Conservation (phyloP, 2,888 invertebrate species). For the Sphinx pinastri region DNA sequence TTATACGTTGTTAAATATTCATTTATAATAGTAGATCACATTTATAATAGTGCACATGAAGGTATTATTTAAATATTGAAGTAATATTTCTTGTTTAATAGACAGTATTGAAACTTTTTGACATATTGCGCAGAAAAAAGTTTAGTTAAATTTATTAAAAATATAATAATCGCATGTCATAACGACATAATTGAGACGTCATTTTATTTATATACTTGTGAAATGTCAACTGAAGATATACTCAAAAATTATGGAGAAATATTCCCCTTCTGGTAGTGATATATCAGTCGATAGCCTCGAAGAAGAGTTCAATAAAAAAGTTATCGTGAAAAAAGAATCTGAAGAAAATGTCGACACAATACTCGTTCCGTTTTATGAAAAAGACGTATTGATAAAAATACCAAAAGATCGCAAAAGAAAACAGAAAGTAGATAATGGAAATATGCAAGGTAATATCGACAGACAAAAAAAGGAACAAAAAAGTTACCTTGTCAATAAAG, state of each 20-base stretch:
- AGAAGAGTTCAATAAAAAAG: slow-evolving; percentile 52
- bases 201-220: slow-evolving; percentile 57
- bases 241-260: slow-evolving; percentile 60
- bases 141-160: slow-evolving; percentile 22
- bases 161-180: slow-evolving; percentile 38
- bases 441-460: slow-evolving; percentile 42
- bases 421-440: slow-evolving; percentile 39
- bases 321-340: slow-evolving; percentile 40
- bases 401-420: slow-evolving; percentile 59
- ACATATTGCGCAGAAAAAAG: neutral
- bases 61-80: neutral
- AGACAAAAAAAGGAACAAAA: slow-evolving; percentile 47
- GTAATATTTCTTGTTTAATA: neutral
- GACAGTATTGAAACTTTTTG: slow-evolving; percentile 3
- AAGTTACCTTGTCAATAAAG: slow-evolving; percentile 68
- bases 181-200: slow-evolving; percentile 54
- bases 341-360: slow-evolving; percentile 72
- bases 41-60: neutral
- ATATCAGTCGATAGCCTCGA: slow-evolving; percentile 75
- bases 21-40: slow-evolving; percentile 1
- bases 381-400: slow-evolving; percentile 74
- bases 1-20: slow-evolving; percentile 27
- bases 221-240: slow-evolving; percentile 49
- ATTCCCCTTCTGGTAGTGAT: slow-evolving; percentile 60
- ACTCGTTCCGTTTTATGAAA: slow-evolving; percentile 77